Evolutionary conservation across 2,113 vertebrate genomes (phyloP), one percentile per base, ranked within the genome.

Genomic region (Chaetodon trifascialis): DNA sequence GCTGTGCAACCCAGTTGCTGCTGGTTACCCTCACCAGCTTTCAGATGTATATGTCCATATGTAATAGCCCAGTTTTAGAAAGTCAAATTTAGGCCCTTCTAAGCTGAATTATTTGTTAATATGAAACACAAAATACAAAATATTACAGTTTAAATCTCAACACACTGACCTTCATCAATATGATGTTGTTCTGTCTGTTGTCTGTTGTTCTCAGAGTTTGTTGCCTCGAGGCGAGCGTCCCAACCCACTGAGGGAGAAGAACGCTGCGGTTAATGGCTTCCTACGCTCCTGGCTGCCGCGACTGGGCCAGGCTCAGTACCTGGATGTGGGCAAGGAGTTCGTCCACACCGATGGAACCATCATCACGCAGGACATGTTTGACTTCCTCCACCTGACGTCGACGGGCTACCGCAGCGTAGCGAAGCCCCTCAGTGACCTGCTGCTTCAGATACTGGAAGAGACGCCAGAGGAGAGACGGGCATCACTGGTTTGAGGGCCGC

Each of bases 381-480:
- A 99, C 92, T 99, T 97, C 95, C 97, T 99, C 89, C 98, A 99
- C 95, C 97, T 99, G 92, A 98, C 98, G 0, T 93, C 97, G 19
- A 86, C 95, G 11, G 98, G 97, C 58, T 99, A 99, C 68, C 94
- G 96, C 47, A 94, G 93, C 80, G 83, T 99, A 68, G 96, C 97
- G 87, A 97, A 97, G 77, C 96, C 97, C 79, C 97, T 99, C 90
- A 96, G 97, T 7, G 97, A 99, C 96, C 96, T 99, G 94, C 97
- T 99, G 93, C 97, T 98, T 89, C 98, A 99, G 93, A 96, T 99
- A 73, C 93, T 99, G 95, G 98, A 99, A 86, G 98, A 99, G 92
- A 99, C 95, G 52, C 98, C 98, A 0, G 97, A 98, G 93, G 97
- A 99, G 90, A 98, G 97, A 60, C 95, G 96, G 86, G 96, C 96